phyloP scores from a whole-genome alignment of 2,888 invertebrate species.

The Ferrisia virgata region DNA sequence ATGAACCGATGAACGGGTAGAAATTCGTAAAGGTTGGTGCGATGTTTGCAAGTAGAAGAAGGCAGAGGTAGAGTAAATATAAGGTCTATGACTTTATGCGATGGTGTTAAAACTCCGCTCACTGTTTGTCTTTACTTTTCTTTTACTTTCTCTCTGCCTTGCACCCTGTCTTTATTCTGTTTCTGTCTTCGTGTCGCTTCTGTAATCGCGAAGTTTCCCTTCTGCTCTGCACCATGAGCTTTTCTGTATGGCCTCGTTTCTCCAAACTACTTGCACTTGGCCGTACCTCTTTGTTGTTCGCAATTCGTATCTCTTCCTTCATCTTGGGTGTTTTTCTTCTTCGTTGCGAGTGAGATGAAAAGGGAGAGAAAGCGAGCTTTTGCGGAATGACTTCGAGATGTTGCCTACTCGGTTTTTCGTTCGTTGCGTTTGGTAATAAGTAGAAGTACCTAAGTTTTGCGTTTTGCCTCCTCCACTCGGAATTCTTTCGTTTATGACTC shows the following conservation, averaged over 20 bases:
- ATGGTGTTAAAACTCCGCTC: conserved; percentile 4
- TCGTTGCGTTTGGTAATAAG: neutral
- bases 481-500: neutral
- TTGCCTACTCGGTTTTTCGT: neutral
- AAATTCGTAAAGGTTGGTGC: neutral
- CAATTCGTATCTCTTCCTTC: neutral
- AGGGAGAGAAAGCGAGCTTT: too few relatives aligned
- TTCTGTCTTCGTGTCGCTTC: neutral
- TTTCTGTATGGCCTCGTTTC: neutral
- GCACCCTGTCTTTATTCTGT: neutral
- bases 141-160: neutral
- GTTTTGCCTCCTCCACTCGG: neutral
- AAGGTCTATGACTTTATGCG: conserved; percentile 23
- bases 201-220: neutral
- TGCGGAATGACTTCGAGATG: too few relatives aligned
- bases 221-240: neutral
- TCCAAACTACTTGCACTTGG: neutral
- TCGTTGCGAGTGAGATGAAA: too few relatives aligned
- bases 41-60: neutral
- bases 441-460: neutral
- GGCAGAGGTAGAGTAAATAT: neutral
- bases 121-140: conserved; percentile 1
- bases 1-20: neutral
- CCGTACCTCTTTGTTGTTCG: neutral
- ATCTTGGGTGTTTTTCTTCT: too few relatives aligned